Percentiles rank a stretch among this genome's conserved stretches.
phyloP scores from a whole-genome alignment of 2,113 vertebrate species.

The Labeo rohita region DNA sequence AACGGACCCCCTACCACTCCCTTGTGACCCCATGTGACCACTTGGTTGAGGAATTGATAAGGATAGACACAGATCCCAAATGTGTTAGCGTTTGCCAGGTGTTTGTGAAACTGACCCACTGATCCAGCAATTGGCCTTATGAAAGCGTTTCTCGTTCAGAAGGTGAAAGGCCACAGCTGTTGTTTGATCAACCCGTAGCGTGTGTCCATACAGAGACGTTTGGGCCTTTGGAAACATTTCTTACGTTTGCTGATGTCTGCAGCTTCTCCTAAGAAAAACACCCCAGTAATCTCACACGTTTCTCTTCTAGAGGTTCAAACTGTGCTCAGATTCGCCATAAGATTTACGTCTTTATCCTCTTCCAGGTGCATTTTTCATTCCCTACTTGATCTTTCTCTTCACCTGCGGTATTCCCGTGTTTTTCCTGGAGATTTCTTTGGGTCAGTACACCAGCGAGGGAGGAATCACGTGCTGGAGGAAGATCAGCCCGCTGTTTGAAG shows the following conservation, averaged over 20 bases:
- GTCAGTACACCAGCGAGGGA: slow-evolving; percentile 94
- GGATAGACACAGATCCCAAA: neutral
- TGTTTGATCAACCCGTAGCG: slow-evolving; percentile 38
- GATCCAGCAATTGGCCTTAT: slow-evolving; percentile 36
- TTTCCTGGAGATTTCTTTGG: slow-evolving; percentile 89
- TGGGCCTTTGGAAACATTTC: slow-evolving; percentile 24
- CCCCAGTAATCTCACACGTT: neutral
- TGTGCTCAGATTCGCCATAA: neutral
- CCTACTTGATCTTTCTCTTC: slow-evolving; percentile 95
- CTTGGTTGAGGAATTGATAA: neutral
- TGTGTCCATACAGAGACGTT: slow-evolving; percentile 26
- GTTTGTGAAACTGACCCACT: slow-evolving; percentile 47
- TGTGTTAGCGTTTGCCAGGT: slow-evolving; percentile 37
- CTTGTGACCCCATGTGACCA: neutral
- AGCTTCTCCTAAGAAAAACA: neutral
- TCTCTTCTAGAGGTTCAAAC: neutral
- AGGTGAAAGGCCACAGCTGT: slow-evolving; percentile 56
- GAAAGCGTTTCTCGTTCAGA: slow-evolving; percentile 23
- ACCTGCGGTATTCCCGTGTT: slow-evolving; percentile 94
- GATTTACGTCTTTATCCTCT: neutral
- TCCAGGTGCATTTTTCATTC: slow-evolving; percentile 95
- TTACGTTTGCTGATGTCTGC: neutral
- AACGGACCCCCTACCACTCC: neutral
- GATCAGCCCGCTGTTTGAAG: slow-evolving; percentile 93
- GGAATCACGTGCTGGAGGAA: slow-evolving; percentile 91